These are phyloP conservation scores for Taeniopygia guttata DNA, from an alignment of 2,797 vertebrate genomes.

Conservation along the genomic window DNA sequence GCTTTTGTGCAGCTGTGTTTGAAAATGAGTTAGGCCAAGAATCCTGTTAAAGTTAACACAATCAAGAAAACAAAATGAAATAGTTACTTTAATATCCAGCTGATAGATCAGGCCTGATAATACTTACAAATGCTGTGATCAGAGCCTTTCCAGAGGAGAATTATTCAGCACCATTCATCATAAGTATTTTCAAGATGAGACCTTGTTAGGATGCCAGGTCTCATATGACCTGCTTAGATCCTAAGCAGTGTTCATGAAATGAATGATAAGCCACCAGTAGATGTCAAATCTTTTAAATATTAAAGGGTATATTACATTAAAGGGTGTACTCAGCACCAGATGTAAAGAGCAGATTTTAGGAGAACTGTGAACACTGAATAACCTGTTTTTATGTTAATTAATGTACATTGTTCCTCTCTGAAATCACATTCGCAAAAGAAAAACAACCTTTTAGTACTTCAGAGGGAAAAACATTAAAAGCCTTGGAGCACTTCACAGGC, in stretches of 20 bases:
- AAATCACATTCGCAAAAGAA: neutral
- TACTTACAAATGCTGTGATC: neutral
- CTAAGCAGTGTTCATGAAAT: neutral
- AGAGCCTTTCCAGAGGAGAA: neutral
- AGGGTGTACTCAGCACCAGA: neutral
- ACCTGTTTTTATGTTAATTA: neutral
- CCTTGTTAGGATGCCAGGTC: neutral
- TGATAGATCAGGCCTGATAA: neutral
- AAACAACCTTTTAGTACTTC: neutral
- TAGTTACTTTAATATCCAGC: neutral
- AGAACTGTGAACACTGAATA: neutral
- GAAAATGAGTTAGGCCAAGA: neutral
- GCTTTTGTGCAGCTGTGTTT: neutral
- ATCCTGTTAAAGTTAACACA: neutral
- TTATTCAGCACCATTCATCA: neutral
- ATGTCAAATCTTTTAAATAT: neutral
- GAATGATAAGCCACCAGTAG: neutral
- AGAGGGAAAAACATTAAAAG: neutral
- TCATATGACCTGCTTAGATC: neutral
- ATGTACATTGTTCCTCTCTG: neutral
- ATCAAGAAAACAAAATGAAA: neutral
- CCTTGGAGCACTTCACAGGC: neutral
- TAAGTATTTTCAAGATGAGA: neutral
- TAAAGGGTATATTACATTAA: neutral
- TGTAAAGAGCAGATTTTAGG: neutral